Evolutionary conservation across 2,888 invertebrate genomes (phyloP), one percentile per base, ranked within the genome.

Genomic region (Tetramorium bicarinatum): DNA sequence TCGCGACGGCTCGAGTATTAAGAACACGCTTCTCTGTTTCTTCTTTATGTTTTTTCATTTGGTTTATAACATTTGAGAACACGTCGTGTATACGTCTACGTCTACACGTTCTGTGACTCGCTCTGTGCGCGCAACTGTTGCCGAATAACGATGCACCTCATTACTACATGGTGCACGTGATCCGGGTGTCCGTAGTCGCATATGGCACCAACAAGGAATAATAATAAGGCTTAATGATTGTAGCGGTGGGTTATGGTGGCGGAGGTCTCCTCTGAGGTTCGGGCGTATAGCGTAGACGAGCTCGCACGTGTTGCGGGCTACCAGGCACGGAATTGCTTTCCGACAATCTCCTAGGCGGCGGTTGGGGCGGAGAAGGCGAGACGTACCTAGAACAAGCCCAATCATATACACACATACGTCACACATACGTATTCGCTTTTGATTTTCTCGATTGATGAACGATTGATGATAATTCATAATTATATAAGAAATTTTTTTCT

Each of bases 281-380:
- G 52, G 95, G 95, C 9, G 95, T 95, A 87, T 95, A 95, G 88
- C 95, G 95, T 89, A 95, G 91, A 86, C 96, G 96, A 21, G 97
- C 96, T 86, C 96, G 95, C 82, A 97, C 95, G 92, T 97, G 96
- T 89, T 96, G 97, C 21, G 97, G 97, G 75, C 97, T 97, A 64
- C 97, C 97, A 34, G 97, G 97, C 81, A 97, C 97, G 47, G 96
- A 96, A 88, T 94, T 96, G 92, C 97, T 97, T 94, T 97, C 97
- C 2, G 97, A 97, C 34, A 97, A 95, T 84, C 97, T 95, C 83
- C 97, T 95, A 9, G 96, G 96, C 4, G 96, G 96, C 52, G 96
- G 96, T 86, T 96, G 95, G 41, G 96, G 96, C 66, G 96, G 96
- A 79, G 96, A 96, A 52, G 96, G 96, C 61, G 96, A 96, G 66